Evolutionary conservation across 1,140 invertebrate genomes (phyloP), one percentile per base, ranked within the genome.

Genomic region (Antheraea pernyi): DNA sequence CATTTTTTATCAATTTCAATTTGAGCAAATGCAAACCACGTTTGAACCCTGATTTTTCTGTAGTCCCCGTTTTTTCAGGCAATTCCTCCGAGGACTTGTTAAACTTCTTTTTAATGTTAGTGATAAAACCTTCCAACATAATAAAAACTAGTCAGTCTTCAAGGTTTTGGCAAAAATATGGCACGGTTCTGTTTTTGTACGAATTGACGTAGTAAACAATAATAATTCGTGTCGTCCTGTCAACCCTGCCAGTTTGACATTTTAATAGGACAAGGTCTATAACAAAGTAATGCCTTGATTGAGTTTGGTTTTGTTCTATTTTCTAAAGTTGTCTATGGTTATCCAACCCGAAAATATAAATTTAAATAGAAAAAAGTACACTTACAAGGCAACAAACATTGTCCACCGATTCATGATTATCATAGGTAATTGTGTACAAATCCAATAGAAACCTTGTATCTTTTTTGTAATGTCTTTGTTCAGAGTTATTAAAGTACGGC

Each of bases 351-450:
- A 19, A 61, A 13, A 61, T 16, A 36, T 36, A 70, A 73, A 69
- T 77, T 19, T 42, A 73, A 72, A 73, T 71, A 65, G 37, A 59
- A 74, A 72, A 75, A 68, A 36, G 11, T 63, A 72, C 69, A 89
- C 89, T 92, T 86, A 92, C 89, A 69, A 91, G 84, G 75, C 90
- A 92, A 74, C 90, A 92, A 78, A 93, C 87, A 68, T 92, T 94
- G 79, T 96, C 95, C 37, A 96, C 91, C 19, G 94, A 95, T 91
- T 97, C 96, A 79, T 95, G 94, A 77, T 96, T 95, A 85, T 97
- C 97, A 82, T 96, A 96, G 11, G 96, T 97, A 75, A 97, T 94
- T 11, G 96, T 97, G 81, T 97, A 97, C 59, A 97, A 93, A 93
- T 97, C 96, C 74, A 95, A 91, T 59, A 97, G 94, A 90, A 97